Percentiles rank a stretch among this genome's conserved stretches.
These are phyloP conservation scores for Drosophila albomicans DNA, from an alignment of 1,140 invertebrate genomes.

Conservation along the genomic window DNA sequence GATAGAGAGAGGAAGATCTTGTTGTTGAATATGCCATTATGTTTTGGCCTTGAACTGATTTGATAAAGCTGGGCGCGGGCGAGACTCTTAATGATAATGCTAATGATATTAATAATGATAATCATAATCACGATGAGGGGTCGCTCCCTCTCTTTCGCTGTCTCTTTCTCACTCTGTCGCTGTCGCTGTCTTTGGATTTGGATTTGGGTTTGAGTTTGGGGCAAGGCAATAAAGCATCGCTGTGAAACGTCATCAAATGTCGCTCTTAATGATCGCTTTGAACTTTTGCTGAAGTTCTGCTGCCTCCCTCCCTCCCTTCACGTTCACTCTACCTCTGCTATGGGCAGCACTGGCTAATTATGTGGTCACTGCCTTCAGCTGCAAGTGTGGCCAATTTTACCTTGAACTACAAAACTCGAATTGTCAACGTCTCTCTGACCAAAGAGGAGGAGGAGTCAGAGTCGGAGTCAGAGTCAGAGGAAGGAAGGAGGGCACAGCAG, in stretches of 20 bases:
- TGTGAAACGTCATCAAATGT: not conserved
- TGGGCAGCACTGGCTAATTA: slow-evolving; percentile 47
- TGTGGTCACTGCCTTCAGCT: slow-evolving; percentile 37
- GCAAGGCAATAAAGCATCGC: not conserved
- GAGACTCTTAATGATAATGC: slow-evolving; percentile 26
- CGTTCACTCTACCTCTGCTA: not conserved
- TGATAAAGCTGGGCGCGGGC: slow-evolving; percentile 41
- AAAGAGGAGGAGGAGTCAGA: not conserved
- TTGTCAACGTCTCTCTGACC: slow-evolving; percentile 30
- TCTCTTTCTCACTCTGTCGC: too few relatives aligned
- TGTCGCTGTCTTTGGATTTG: too few relatives aligned
- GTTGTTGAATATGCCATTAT: slow-evolving; percentile 24
- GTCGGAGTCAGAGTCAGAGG: too few relatives aligned
- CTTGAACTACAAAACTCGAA: slow-evolving; percentile 74
- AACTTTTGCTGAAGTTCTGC: slow-evolving; percentile 61
- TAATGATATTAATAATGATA: slow-evolving; percentile 19
- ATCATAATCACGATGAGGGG: slow-evolving; percentile 5
- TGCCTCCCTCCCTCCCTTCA: not conserved
- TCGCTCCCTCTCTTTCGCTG: not conserved
- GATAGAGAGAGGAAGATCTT: slow-evolving; percentile 10
- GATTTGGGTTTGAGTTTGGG: not conserved
- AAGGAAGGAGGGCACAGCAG: not conserved
- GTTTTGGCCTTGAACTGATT: slow-evolving; percentile 75
- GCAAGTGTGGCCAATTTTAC: slow-evolving; percentile 51
- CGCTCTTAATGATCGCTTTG: slow-evolving; percentile 21